These are phyloP conservation scores for Lampropteryx suffumata DNA, from an alignment of 2,888 invertebrate species.

Conservation along the genomic window DNA sequence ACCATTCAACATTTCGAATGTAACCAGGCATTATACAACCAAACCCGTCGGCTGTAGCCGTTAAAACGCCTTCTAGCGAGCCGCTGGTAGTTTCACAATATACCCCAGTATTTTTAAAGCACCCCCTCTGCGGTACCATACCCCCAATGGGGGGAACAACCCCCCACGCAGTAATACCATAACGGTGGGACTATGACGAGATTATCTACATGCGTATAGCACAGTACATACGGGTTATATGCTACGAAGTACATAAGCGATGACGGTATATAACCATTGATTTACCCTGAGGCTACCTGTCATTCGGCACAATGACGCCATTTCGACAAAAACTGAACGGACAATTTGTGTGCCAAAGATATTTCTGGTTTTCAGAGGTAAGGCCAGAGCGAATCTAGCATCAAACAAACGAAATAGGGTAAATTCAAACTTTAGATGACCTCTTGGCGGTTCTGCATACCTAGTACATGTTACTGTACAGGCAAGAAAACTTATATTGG, in stretches of 20 bases:
- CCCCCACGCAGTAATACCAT: slow-evolving; percentile 74
- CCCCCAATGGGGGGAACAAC: slow-evolving; percentile 54
- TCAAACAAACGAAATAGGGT: too few relatives aligned
- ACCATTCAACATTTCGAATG: too few relatives aligned
- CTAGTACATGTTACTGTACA: too few relatives aligned
- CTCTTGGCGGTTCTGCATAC: too few relatives aligned
- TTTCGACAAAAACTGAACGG: slow-evolving; percentile 18
- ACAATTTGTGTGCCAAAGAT: background rate
- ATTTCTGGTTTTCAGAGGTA: too few relatives aligned
- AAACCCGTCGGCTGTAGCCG: too few relatives aligned
- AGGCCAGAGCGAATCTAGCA: too few relatives aligned
- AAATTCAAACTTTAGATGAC: too few relatives aligned
- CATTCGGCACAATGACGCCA: slow-evolving; percentile 66
- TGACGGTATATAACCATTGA: slow-evolving; percentile 78
- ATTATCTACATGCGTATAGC: slow-evolving; percentile 71
- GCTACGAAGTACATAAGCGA: slow-evolving; percentile 59
- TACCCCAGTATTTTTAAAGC: slow-evolving; percentile 80
- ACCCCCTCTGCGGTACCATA: slow-evolving; percentile 68
- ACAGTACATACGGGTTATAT: slow-evolving; percentile 65
- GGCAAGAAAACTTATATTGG: too few relatives aligned
- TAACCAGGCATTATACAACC: too few relatives aligned
- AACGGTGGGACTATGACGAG: slow-evolving; percentile 82
- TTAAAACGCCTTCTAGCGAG: background rate
- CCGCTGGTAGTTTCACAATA: slow-evolving; percentile 62
- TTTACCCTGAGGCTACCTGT: slow-evolving; percentile 72